A percentile compares a stretch with the other conserved stretches of the same genome.
These are phyloP conservation scores for Avahi laniger DNA, from an alignment of 2,797 vertebrate species.

Conservation along the genomic window DNA sequence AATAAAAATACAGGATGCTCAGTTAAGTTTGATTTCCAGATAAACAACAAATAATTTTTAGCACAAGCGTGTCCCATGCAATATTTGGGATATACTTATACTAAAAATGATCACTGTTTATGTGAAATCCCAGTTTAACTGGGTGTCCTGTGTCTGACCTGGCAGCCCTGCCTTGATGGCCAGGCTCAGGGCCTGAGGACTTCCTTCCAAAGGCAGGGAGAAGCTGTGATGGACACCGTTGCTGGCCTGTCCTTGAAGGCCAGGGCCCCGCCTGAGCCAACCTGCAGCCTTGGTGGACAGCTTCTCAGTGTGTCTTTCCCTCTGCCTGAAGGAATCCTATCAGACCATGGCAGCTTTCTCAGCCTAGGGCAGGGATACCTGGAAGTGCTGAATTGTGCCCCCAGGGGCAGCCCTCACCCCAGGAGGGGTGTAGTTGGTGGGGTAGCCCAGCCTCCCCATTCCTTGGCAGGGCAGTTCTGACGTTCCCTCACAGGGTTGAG, in stretches of 20 bases:
- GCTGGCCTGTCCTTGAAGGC: rapidly evolving
- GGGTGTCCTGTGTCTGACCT: not conserved
- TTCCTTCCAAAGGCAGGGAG: not conserved
- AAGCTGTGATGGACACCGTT: rapidly evolving
- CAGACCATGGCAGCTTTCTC: not conserved
- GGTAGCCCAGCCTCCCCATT: no score
- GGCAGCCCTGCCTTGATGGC: not conserved
- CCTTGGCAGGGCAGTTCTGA: not conserved
- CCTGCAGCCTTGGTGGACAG: not conserved
- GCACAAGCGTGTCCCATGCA: not conserved
- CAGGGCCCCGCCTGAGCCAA: rapidly evolving
- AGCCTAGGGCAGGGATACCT: no score
- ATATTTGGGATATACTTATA: not conserved
- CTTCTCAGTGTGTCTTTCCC: not conserved
- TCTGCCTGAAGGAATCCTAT: not conserved
- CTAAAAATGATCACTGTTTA: not conserved
- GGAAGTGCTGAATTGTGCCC: not conserved
- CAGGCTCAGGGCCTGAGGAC: not conserved
- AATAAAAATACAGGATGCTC: not conserved
- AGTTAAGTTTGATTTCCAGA: not conserved
- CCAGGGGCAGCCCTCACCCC: not conserved
- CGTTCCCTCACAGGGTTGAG: not conserved
- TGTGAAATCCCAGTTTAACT: not conserved
- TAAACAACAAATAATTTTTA: not conserved
- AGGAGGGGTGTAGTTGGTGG: not conserved